phyloP scores from a whole-genome alignment of 2,113 vertebrate genomes.

The Podarcis cretensis region DNA sequence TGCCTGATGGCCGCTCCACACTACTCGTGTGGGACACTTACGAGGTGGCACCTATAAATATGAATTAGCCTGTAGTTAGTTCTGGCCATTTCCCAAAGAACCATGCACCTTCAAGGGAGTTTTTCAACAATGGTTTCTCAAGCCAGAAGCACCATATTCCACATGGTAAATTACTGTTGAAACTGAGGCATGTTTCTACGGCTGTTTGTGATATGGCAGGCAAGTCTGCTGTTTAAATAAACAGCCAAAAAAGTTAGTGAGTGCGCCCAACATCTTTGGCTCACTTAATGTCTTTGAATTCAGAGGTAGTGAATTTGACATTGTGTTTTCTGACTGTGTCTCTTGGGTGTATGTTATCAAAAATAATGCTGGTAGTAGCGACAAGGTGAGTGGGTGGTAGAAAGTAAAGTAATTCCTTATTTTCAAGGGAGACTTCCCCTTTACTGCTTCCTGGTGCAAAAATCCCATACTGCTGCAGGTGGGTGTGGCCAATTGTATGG shows the following conservation, averaged over 20 bases:
- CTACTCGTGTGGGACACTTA: neutral
- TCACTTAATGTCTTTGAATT: neutral
- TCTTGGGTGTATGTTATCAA: neutral
- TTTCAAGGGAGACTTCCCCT: neutral
- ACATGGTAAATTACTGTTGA: neutral
- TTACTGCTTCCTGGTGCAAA: neutral
- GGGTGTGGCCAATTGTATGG: neutral
- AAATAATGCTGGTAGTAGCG: neutral
- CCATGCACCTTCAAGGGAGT: neutral
- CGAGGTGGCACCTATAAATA: neutral
- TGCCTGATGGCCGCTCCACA: neutral
- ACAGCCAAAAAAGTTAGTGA: too few species aligned
- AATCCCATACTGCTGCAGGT: neutral
- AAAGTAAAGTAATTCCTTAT: neutral
- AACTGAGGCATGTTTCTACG: neutral
- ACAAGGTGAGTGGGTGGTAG: neutral
- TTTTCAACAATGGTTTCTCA: neutral
- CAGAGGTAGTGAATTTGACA: neutral
- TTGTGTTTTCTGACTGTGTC: neutral
- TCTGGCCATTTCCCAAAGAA: neutral
- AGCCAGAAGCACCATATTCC: neutral
- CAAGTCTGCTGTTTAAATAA: neutral
- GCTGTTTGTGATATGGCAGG: neutral
- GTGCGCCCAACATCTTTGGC: neutral
- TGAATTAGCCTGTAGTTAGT: neutral